Conservation (phyloP, 2,888 invertebrate species). For the Lasiommata megera region DNA sequence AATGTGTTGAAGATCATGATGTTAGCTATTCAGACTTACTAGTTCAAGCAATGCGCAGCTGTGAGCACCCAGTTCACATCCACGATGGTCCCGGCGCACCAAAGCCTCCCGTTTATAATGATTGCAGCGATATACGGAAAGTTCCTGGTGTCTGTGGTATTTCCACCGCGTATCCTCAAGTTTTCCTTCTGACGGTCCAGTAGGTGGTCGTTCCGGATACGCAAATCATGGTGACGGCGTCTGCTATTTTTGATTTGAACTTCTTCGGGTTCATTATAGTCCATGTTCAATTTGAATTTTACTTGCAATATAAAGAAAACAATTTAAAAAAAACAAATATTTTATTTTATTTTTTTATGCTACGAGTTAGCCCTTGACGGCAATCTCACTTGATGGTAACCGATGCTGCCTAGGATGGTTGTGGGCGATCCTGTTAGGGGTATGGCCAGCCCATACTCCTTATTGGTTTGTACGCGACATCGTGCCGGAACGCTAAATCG, state of each 20-base stretch:
- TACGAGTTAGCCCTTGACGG: too few species aligned
- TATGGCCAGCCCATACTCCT: too few species aligned
- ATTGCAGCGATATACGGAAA: conserved; percentile 70
- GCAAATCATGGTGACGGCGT: conserved; percentile 37
- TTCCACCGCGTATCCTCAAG: conserved; percentile 52
- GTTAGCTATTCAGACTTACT: conserved; percentile 52
- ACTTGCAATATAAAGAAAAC: too few species aligned
- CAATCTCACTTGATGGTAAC: too few species aligned
- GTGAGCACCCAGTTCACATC: conserved; percentile 71
- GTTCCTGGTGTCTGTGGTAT: conserved; percentile 55
- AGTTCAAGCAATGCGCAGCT: conserved; percentile 72
- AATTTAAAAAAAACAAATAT: too few species aligned
- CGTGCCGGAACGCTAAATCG: too few species aligned
- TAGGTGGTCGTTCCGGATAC: conserved; percentile 47
- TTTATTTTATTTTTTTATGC: too few species aligned
- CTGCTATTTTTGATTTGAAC: conserved; percentile 29
- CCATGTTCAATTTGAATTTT: conserved; percentile 40
- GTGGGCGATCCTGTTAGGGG: too few species aligned
- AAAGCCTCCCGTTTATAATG: conserved; percentile 65
- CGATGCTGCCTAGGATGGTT: too few species aligned
- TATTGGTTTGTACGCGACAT: too few species aligned
- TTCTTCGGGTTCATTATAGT: conserved; percentile 18
- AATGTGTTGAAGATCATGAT: too few species aligned
- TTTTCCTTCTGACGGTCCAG: conserved; percentile 30
- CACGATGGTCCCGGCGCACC: conserved; percentile 71